A percentile compares a stretch with the other conserved stretches of the same genome.
Conservation (phyloP, 2,113 vertebrate genomes). For the Platichthys flesus region DNA sequence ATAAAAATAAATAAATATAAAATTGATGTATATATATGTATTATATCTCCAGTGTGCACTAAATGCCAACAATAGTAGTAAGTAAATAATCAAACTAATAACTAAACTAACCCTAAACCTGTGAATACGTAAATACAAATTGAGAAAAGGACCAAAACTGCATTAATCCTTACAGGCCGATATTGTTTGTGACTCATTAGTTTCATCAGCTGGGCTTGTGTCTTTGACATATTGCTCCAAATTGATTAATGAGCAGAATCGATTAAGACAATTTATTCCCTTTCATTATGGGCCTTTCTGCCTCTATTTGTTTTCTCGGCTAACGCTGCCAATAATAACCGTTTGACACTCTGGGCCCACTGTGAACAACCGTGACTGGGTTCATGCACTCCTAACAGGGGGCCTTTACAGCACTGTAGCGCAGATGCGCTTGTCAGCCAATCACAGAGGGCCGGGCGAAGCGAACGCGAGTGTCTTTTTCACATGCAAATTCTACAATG, state of each 20-base stretch:
- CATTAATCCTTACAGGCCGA: not conserved
- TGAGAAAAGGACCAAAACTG: not conserved
- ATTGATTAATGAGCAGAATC: slow-evolving; percentile 73
- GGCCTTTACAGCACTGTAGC: slow-evolving; percentile 69
- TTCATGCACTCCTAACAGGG: slow-evolving; percentile 72
- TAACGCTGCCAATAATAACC: slow-evolving; percentile 79
- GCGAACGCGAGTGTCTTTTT: slow-evolving; percentile 73
- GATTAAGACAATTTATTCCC: slow-evolving; percentile 72
- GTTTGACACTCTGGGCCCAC: slow-evolving; percentile 77
- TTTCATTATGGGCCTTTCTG: slow-evolving; percentile 70
- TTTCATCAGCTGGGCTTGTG: slow-evolving; percentile 25
- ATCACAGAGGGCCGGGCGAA: slow-evolving; percentile 55
- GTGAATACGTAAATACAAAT: no score
- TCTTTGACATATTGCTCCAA: slow-evolving; percentile 59
- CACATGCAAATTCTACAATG: slow-evolving; percentile 85
- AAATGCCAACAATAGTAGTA: not conserved
- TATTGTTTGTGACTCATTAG: slow-evolving; percentile 24
- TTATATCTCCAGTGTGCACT: not conserved
- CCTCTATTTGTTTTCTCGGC: slow-evolving; percentile 75
- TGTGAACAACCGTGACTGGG: slow-evolving; percentile 75
- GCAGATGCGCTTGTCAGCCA: slow-evolving; percentile 71
- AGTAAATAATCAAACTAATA: not conserved
- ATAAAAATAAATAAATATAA: no score
- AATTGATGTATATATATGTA: not conserved
- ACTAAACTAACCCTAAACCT: no score